These are phyloP conservation scores for Hydrophis major DNA, from an alignment of 2,797 vertebrate species.

Conservation along the genomic window DNA sequence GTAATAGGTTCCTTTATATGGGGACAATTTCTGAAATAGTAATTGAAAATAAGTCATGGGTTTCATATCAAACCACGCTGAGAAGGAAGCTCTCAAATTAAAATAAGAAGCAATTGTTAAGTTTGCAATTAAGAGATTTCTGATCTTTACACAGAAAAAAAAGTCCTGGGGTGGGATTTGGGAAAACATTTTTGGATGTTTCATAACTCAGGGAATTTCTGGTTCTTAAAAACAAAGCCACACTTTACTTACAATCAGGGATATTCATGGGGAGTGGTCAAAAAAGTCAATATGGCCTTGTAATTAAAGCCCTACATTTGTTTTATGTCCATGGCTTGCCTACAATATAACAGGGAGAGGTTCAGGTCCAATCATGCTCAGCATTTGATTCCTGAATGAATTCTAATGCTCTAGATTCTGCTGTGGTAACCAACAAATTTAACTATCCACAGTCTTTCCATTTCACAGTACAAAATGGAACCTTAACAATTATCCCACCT, in stretches of 20 bases:
- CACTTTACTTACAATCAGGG: background rate
- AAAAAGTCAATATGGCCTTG: background rate
- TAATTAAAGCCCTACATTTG: background rate
- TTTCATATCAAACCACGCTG: slow-evolving; percentile 35
- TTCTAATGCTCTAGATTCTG: background rate
- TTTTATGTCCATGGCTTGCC: slow-evolving; percentile 32
- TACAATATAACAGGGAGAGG: slow-evolving; percentile 38
- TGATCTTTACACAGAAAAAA: slow-evolving; percentile 17
- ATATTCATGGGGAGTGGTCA: background rate
- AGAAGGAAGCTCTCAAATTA: slow-evolving; percentile 35
- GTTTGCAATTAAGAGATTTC: background rate
- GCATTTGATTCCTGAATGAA: slow-evolving; percentile 22
- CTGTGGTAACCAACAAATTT: slow-evolving; percentile 40
- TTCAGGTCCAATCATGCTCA: slow-evolving; percentile 12
- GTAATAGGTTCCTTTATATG: slow-evolving; percentile 12
- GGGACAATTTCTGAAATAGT: slow-evolving; percentile 42
- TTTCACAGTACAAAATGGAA: slow-evolving; percentile 53
- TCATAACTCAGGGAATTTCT: slow-evolving; percentile 61
- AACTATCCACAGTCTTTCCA: slow-evolving; percentile 51
- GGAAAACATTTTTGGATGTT: slow-evolving; percentile 51
- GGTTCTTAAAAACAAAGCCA: background rate
- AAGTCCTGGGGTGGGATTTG: slow-evolving; percentile 48
- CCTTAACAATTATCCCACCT: slow-evolving; percentile 31
- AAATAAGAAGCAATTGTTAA: background rate
- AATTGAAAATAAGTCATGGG: slow-evolving; percentile 23